Evolutionary conservation across 2,888 invertebrate genomes (phyloP), one percentile per base, ranked within the genome.

Genomic region (Archips crataeganus): DNA sequence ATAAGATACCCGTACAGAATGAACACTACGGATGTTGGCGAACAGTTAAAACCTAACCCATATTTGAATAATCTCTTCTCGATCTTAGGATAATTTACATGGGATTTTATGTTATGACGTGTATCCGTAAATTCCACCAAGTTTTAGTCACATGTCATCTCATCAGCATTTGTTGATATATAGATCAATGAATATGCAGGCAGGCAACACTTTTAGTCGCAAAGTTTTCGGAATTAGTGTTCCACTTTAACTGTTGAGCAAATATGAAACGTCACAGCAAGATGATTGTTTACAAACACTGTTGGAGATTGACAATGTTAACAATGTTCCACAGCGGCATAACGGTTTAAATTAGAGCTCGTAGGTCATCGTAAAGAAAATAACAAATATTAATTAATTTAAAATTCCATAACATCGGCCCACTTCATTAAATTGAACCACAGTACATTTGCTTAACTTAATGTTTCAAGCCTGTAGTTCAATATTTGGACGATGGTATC

Each of bases 401-500:
- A 8, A 54, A 57, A 32, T 57, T 57, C 57, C 11, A 11, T 32
- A 32, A 57, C 32, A 32, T 57, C 57, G 11, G 32, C 3, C 11
- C 11, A 32, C 10, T 32, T 0, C 11, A 32, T 57, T 57, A 57
- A 57, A 32, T 57, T 11, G 3, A 57, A 57, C 32, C 32, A 57
- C 32, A 57, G 36, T 36, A 32, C 2, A 32, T 39, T 57, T 70
- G 9, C 32, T 32, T 73, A 32, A 51, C 1, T 65, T 23, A 51
- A 15, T 64, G 34, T 61, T 51, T 8, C 11, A 65, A 13, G 23
- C 39, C 32, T 39, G 54, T n/a, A 36, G 51, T 64, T 64, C 69
- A 74, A 69, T 74, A 49, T 64, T 74, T 74, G 70, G 36, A 59
- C 63, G 63, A 60, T 73, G 68, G 63, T 74, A 64, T 81, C 80